phyloP scores from a whole-genome alignment of 2,888 invertebrate genomes.

The Cordilura impudica region DNA sequence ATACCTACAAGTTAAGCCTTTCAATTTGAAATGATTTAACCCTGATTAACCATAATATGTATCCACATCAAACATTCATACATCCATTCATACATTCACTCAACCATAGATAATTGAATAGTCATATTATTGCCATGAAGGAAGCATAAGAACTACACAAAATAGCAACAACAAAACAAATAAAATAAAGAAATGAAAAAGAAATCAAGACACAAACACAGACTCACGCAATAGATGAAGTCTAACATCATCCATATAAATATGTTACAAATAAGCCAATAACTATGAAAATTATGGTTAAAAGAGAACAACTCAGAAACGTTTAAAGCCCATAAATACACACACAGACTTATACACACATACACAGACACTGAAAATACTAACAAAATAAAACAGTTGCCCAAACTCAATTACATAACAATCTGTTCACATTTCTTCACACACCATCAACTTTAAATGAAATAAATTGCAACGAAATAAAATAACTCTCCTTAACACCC shows the following conservation, averaged over 20 bases:
- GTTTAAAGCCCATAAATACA: constrained; percentile 5
- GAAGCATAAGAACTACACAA: constrained; percentile 22
- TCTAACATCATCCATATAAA: not conserved
- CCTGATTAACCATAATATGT: constrained; percentile 53
- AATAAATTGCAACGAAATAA: constrained; percentile 36
- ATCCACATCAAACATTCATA: constrained; percentile 2
- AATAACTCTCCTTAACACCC: not conserved
- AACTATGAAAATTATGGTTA: constrained; percentile 45
- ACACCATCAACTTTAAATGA: constrained; percentile 76
- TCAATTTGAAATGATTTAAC: constrained; percentile 58
- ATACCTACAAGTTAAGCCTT: constrained; percentile 33
- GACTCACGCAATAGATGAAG: not conserved
- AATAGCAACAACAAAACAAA: constrained; percentile 9
- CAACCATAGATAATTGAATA: constrained; percentile 60
- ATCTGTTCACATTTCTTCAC: constrained; percentile 78
- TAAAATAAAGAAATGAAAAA: not conserved
- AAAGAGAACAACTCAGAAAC: constrained; percentile 11
- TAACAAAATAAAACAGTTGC: constrained; percentile 61
- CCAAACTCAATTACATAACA: constrained; percentile 77
- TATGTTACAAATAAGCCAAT: constrained; percentile 57
- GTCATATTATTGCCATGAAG: constrained; percentile 46
- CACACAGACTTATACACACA: not conserved
- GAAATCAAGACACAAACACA: not conserved
- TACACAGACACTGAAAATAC: not conserved
- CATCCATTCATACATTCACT: constrained; percentile 17